Evolutionary conservation across 2,888 invertebrate genomes (phyloP).

Genomic region (Sclerodermus sp.): DNA sequence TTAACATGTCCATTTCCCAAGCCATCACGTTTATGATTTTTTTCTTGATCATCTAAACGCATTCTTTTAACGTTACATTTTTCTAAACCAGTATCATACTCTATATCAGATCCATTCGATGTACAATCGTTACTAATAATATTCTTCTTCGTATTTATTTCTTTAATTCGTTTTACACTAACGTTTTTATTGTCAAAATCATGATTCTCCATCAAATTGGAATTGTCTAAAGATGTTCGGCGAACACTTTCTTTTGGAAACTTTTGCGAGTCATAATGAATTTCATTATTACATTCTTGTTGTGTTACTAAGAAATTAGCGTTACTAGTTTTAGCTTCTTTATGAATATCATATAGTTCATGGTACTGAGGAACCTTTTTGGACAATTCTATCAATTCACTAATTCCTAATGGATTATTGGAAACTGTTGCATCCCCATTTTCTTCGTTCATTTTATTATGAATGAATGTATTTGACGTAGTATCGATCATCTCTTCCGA

Average conservation of each 20-base stretch:
- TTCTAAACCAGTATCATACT: conserved; percentile 48
- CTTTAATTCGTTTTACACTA: conserved; percentile 59
- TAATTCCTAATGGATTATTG: conserved; percentile 26
- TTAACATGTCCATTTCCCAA: conserved; percentile 33
- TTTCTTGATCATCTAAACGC: conserved; percentile 54
- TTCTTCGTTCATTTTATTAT: conserved; percentile 44
- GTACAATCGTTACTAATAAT: conserved; percentile 41
- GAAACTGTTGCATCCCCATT: conserved; percentile 27
- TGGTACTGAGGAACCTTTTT: conserved; percentile 42
- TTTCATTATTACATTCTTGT: conserved; percentile 57
- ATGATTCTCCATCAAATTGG: conserved; percentile 56
- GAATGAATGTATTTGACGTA: conserved; percentile 44
- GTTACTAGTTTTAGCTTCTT: conserved; percentile 65
- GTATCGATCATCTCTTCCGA: conserved; percentile 47
- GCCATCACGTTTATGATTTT: conserved; percentile 48
- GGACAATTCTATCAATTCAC: conserved; percentile 36
- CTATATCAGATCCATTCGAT: conserved; percentile 47
- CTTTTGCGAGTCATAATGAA: conserved; percentile 63
- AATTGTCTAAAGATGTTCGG: conserved; percentile 54
- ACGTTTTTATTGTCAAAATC: conserved; percentile 57
- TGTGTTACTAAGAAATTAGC: conserved; percentile 61
- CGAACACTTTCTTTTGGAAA: conserved; percentile 61
- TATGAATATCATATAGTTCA: conserved; percentile 60
- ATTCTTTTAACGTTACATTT: conserved; percentile 56
- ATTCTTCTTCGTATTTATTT: conserved; percentile 56